Evolutionary conservation across 2,888 invertebrate species (phyloP).

Genomic region (Pheosia tremula): DNA sequence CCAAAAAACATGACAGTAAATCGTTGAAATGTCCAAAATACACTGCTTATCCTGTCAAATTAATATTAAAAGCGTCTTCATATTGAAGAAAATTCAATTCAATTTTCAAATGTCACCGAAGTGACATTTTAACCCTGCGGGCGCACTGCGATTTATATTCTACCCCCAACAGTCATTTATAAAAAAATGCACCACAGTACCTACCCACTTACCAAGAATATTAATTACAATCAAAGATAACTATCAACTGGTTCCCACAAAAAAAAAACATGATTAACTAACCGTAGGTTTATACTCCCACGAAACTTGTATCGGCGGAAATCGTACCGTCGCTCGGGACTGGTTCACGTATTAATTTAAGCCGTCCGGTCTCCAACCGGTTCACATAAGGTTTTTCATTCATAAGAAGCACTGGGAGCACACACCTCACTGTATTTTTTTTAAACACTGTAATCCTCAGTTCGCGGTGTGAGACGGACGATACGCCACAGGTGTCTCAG

Average conservation of each 20-base stretch:
- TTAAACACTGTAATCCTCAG: constrained; percentile 62
- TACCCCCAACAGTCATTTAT: neutral
- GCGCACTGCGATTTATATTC: neutral
- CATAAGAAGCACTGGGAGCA: constrained; percentile 53
- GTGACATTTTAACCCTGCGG: neutral
- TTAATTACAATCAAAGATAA: constrained; percentile 32
- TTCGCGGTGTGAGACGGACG: constrained; percentile 40
- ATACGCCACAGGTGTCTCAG: constrained; percentile 66
- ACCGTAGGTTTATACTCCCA: constrained; percentile 51
- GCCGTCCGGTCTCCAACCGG: constrained; percentile 56
- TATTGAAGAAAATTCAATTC: neutral
- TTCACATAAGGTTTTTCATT: constrained; percentile 50
- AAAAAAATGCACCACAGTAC: neutral
- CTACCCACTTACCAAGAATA: constrained; percentile 19
- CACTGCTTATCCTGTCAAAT: neutral
- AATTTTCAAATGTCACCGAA: neutral
- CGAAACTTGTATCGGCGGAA: constrained; percentile 62
- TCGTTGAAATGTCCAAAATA: neutral
- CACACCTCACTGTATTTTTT: constrained; percentile 50
- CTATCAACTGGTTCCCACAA: constrained; percentile 43
- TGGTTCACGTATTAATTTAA: constrained; percentile 51
- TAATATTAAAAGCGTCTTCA: neutral
- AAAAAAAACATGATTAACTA: constrained; percentile 39
- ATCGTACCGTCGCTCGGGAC: constrained; percentile 53
- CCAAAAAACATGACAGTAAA: too few species aligned